Evolutionary conservation across 2,797 vertebrate species (phyloP).

Genomic region (Trichosurus vulpecula): DNA sequence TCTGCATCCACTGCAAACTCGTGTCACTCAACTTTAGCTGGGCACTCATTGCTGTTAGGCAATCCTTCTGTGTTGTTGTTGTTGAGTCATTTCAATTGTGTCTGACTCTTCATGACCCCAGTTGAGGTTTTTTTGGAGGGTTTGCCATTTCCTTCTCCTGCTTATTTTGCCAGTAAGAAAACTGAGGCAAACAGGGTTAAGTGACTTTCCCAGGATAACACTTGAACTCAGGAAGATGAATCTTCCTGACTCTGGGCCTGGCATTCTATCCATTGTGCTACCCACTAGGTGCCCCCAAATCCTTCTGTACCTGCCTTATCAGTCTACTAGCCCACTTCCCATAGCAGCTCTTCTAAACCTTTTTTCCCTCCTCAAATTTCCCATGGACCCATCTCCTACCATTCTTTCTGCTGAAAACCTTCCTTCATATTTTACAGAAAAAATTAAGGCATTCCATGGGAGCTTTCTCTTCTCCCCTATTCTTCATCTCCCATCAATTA

Average conservation of each 20-base stretch:
- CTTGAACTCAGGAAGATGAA: background rate
- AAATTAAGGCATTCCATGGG: no score
- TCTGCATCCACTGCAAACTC: background rate
- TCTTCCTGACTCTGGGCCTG: background rate
- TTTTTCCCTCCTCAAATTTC: no score
- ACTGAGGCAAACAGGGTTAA: background rate
- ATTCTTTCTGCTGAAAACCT: no score
- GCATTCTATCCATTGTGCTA: background rate
- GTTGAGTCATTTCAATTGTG: background rate
- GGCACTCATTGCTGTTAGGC: no score
- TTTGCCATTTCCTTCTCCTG: background rate
- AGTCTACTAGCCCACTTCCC: no score
- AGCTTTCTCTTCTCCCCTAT: no score
- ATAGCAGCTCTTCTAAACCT: no score
- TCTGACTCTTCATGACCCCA: background rate
- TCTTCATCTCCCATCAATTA: no score
- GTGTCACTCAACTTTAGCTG: background rate
- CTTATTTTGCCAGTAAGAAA: background rate
- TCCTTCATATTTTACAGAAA: no score
- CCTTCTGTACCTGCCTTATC: no score
- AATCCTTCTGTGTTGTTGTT: no score
- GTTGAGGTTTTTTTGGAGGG: background rate
- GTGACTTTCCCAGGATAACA: background rate
- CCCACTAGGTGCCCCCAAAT: background rate
- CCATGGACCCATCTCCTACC: no score